Conservation (phyloP, 2,113 vertebrate genomes). For the Columbina picui region DNA sequence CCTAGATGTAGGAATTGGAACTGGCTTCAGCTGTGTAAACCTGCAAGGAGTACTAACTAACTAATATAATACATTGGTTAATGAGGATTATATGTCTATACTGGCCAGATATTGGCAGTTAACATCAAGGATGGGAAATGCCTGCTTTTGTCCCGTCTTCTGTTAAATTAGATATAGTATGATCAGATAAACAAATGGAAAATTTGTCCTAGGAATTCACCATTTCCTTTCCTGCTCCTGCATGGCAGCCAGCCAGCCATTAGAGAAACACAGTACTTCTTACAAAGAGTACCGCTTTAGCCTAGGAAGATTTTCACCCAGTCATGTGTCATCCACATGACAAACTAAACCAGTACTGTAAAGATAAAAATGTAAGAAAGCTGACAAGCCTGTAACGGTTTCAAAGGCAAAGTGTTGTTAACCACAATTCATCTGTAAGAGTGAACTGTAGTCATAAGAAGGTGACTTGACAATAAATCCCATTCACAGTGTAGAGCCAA, state of each 20-base stretch:
- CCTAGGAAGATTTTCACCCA: not conserved
- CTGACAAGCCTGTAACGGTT: not conserved
- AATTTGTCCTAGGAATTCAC: not conserved
- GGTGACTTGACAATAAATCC: not conserved
- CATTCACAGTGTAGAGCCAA: not conserved
- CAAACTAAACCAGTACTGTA: not conserved
- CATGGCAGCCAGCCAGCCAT: not conserved
- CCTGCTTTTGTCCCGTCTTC: not conserved
- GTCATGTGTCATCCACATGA: slow-evolving; percentile 23
- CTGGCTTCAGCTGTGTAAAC: not conserved
- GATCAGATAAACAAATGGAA: not conserved
- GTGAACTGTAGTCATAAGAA: not conserved
- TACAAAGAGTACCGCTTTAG: not conserved
- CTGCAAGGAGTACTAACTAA: not conserved
- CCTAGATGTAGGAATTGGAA: not conserved
- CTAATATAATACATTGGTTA: accelerated
- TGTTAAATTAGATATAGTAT: not conserved
- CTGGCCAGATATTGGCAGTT: not conserved
- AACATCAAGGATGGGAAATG: not conserved
- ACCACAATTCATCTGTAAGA: not conserved
- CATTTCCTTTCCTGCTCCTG: not conserved
- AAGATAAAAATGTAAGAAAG: not conserved
- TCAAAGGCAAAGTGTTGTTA: not conserved
- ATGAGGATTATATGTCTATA: not conserved
- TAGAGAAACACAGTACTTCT: not conserved